A percentile compares a stretch with the other conserved stretches of the same genome.
Conservation (phyloP, 2,888 invertebrate species). For the Cryptocephalus primarius region DNA sequence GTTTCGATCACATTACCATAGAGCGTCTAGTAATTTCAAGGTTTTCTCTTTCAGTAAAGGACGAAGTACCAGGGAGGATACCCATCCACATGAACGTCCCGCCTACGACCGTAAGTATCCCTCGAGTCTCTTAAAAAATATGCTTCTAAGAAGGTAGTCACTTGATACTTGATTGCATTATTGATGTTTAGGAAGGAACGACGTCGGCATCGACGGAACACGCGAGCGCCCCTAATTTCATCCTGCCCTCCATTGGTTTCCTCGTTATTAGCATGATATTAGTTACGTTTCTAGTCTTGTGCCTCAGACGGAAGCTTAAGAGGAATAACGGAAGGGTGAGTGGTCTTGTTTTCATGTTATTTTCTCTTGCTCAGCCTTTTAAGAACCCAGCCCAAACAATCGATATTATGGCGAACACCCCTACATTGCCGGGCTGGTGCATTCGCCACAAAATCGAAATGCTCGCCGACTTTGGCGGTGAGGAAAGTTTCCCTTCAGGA, state of each 20-base stretch:
- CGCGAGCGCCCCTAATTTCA: constrained; percentile 7
- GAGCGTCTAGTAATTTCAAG: neutral
- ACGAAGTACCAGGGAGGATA: constrained; percentile 23
- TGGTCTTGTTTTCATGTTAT: too few species aligned
- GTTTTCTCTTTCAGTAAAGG: constrained; percentile 21
- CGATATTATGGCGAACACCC: too few species aligned
- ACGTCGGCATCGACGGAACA: constrained; percentile 6
- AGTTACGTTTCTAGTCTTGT: constrained; percentile 8
- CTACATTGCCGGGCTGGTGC: too few species aligned
- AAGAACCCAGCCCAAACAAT: too few species aligned
- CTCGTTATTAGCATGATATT: constrained; percentile 8
- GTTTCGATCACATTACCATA: neutral
- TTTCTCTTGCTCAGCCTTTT: too few species aligned
- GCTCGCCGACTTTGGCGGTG: too few species aligned
- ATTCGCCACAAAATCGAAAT: too few species aligned
- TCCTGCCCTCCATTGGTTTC: constrained; percentile 10
- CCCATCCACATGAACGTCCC: constrained; percentile 20
- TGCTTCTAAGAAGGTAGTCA: too few species aligned
- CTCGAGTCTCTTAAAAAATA: constrained; percentile 1
- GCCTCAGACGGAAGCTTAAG: constrained; percentile 11
- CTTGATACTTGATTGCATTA: too few species aligned
- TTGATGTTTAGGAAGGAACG: constrained; percentile 12
- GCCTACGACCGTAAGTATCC: constrained; percentile 16
- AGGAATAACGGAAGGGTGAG: too few species aligned
- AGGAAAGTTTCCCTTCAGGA: too few species aligned